phyloP scores from a whole-genome alignment of 1,140 invertebrate genomes.

The Drosophila pallidifrons region DNA sequence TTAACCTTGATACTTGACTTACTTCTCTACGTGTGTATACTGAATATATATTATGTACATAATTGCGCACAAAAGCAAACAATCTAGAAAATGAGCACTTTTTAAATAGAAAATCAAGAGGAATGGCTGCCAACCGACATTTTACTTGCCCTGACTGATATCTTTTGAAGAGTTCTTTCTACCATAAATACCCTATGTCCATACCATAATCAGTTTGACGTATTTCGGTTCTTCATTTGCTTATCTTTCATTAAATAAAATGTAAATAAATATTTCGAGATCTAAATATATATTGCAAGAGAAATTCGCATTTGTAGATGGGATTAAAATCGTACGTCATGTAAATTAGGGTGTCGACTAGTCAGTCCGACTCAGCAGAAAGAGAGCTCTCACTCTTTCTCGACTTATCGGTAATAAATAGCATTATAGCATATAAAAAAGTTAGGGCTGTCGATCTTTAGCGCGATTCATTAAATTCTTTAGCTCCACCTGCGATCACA shows the following conservation, averaged over 20 bases:
- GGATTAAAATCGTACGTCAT: too few species aligned
- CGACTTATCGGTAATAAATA: background rate
- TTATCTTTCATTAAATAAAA: background rate
- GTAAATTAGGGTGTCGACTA: background rate
- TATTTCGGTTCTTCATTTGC: background rate
- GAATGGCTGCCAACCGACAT: slow-evolving; percentile 41
- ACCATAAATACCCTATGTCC: background rate
- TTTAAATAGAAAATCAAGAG: slow-evolving; percentile 26
- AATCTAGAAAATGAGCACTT: slow-evolving; percentile 56
- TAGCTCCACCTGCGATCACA: background rate
- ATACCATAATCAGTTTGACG: background rate
- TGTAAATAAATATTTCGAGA: background rate
- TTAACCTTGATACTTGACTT: slow-evolving; percentile 64
- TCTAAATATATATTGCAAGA: background rate
- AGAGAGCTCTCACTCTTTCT: background rate
- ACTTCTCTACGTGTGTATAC: slow-evolving; percentile 2
- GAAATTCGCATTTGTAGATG: too few species aligned
- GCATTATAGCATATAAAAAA: background rate
- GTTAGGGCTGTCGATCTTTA: slow-evolving; percentile 1
- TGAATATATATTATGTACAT: slow-evolving; percentile 15
- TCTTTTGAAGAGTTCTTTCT: background rate
- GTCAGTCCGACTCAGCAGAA: too few species aligned
- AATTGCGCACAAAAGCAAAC: slow-evolving; percentile 69
- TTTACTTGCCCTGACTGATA: slow-evolving; percentile 29
- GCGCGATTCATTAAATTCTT: background rate